Evolutionary conservation across 2,113 vertebrate genomes (phyloP).

Genomic region (Colossoma macropomum): DNA sequence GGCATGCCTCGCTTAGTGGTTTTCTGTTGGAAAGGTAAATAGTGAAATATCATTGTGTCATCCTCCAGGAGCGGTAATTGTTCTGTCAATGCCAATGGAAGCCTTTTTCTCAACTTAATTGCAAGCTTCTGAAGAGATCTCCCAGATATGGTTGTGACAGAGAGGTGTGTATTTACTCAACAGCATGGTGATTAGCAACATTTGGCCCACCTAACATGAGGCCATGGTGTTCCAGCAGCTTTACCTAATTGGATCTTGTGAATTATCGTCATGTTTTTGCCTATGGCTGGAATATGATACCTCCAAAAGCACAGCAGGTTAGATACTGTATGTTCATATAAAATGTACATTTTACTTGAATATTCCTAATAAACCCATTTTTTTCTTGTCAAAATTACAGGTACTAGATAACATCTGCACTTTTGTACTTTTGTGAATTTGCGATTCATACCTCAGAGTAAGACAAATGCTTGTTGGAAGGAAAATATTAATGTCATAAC

Average conservation of each 20-base stretch:
- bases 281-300: background rate
- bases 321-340: no score
- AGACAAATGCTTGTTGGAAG: no score
- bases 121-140: conserved; percentile 47
- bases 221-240: background rate
- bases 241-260: conserved; percentile 56
- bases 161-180: conserved; percentile 28
- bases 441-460: no score
- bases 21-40: conserved; percentile 27
- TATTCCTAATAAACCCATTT: no score
- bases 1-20: conserved; percentile 53
- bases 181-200: background rate
- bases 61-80: conserved; percentile 63
- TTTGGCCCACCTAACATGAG: conserved; percentile 5
- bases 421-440: no score
- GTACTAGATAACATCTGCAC: no score
- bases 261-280: conserved; percentile 30
- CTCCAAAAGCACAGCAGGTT: background rate
- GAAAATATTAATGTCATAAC: no score
- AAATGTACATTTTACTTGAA: no score
- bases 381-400: no score
- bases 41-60: conserved; percentile 60
- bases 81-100: conserved; percentile 60
- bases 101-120: conserved; percentile 22
- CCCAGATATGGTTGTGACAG: conserved; percentile 45